Evolutionary conservation across 1,140 invertebrate species (phyloP), one percentile per base, ranked within the genome.

Genomic region (Diorhabda carinulata): DNA sequence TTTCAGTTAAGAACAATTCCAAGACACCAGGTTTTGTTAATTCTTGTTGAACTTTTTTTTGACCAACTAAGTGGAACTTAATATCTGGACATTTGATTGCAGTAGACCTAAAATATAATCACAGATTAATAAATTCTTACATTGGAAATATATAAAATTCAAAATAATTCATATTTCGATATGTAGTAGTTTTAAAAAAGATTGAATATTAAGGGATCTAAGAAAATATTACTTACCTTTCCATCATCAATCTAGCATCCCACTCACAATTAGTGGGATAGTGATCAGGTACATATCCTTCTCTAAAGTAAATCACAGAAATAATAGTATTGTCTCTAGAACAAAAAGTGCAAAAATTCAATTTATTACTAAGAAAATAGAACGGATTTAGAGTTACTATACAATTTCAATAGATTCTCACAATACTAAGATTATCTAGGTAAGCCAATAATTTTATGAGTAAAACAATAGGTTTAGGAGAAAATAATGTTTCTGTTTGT

Each of bases 81-180:
- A 98, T 94, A 44, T 93, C 94, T 2, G 98, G 98, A 81, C 94
- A 97, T 83, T 99, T 99, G 72, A 99, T 97, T 5, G 96, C 95
- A 52, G 83, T 83, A 47, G 77, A 81, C 69, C 78, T 79, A 44
- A 2, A 44, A 44, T 25, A 25, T 25, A 25, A 25, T 25, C 25
- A 25, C 25, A 25, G 25, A 25, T 25, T 25, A 25, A 25, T 1
- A 25, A 25, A 25, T 25, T 25, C 25, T 25, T 25, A 25, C 25
- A 25, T 25, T 25, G 25, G 25, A 25, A 25, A 25, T 25, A 25
- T 25, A 25, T 25, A 25, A 25, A 25, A 25, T 25, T 25, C 25
- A 25, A 25, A 25, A 25, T 25, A 25, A 25, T 25, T 25, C 25
- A 25, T 25, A 25, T 25, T 25, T 25, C 25, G 25, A 25, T 25